These are phyloP conservation scores for Euzophera pinguis DNA, from an alignment of 2,888 invertebrate species.

Conservation along the genomic window DNA sequence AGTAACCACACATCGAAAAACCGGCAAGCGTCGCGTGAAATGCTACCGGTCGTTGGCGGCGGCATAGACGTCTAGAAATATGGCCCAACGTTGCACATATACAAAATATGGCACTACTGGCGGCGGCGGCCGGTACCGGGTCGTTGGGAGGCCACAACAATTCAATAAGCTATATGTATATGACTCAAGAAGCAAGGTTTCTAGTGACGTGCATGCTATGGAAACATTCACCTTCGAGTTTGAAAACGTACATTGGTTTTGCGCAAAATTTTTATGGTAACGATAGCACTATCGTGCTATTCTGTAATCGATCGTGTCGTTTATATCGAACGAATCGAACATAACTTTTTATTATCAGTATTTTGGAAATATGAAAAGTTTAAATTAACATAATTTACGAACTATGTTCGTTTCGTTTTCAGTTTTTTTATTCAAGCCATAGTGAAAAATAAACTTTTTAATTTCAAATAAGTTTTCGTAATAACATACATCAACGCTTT, in stretches of 20 bases:
- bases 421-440: too few relatives aligned
- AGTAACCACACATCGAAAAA: constrained; percentile 71
- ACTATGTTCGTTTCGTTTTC: too few relatives aligned
- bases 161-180: constrained; percentile 3
- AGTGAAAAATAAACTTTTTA: too few relatives aligned
- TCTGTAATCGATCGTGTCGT: background rate
- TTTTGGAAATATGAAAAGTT: too few relatives aligned
- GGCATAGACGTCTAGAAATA: constrained; percentile 60
- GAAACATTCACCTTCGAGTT: constrained; percentile 16
- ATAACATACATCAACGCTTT: too few relatives aligned
- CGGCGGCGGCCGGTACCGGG: constrained; percentile 45
- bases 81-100: constrained; percentile 55
- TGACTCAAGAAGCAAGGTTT: background rate
- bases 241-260: constrained; percentile 16
- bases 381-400: too few relatives aligned
- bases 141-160: background rate
- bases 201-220: constrained; percentile 19
- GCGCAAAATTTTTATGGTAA: constrained; percentile 1
- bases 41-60: constrained; percentile 49
- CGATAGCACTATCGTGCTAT: background rate
- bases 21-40: constrained; percentile 68
- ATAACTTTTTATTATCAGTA: too few relatives aligned
- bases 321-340: too few relatives aligned
- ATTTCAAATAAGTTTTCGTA: too few relatives aligned
- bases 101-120: constrained; percentile 52